Base-by-base conservation (phyloP, 2,888 invertebrate genomes). In the Scaptomyza reducta region DNA sequence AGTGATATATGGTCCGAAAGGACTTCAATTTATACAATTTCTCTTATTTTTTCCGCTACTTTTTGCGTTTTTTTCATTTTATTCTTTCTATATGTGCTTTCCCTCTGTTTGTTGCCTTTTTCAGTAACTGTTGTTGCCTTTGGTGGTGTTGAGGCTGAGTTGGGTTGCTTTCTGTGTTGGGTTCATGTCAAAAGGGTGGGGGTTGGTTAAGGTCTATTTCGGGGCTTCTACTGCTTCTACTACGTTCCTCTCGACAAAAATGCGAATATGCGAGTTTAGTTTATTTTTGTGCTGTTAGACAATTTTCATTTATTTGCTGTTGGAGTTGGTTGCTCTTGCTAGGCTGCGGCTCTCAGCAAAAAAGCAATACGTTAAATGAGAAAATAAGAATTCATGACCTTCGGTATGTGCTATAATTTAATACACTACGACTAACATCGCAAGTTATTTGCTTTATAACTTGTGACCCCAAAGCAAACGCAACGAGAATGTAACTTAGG, bases 1-100 rank as follows among this genome's bases (percentile, higher is more conserved):
- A 93, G 94, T 94, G 94, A 94, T 94, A 94, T 94, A 94, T 94
- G 93, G 93, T 93, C 93, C 93, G 93, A 89, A 90, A 91, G 93
- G 93, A 93, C 93, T 94, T 93, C 90, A 90, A 91, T 91, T 90
- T 89, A 89, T 89, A 89, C 90, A 89, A 89, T 90, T 89, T 89
- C 84, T 89, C 89, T 89, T 89, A 90, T 90, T 90, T 87, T 85
- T 88, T 81, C 82, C 87, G 82, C 84, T 85, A 82, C 89, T 87
- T 89, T 88, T 84, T 81, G 84, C 81, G 88, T 9, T 10, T 9
- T 3, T 25, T 31, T 31, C 4, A 22, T 22, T 22, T 22, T 22
- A 22, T 5, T 2, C 16, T 6, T 31, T 13, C 13, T 18, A 14
- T 38, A 14, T 38, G 9, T 38, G 38, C 29, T 13, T 16, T 13